Evolutionary conservation across 2,797 vertebrate species (phyloP), one percentile per base, ranked within the genome.

Genomic region (Squalus acanthias): DNA sequence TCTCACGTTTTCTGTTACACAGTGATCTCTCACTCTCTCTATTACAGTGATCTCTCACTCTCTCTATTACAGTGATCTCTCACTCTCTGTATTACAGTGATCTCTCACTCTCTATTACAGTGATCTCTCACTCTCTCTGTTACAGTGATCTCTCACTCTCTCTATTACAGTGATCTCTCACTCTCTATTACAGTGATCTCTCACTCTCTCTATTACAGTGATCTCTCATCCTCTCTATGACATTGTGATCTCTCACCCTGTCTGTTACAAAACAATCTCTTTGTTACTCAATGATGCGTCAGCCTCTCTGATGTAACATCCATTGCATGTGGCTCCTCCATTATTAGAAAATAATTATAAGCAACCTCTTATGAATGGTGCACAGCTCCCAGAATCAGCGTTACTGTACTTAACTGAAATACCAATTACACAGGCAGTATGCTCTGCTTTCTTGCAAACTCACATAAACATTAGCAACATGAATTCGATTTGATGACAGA

Each of bases 401-500:
- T 89, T 69, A 95, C 65, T 69, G 63, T 94, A 60, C 65, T 95
- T 95, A 70, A 72, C 93, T 95, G 93, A 91, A 91, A 63, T 91
- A 65, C 88, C 88, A 91, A 72, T 95, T 95, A 70, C 67, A 69
- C 93, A 95, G 93, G 57, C 88, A 95, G 93, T 72, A 70, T 20
- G 93, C 69, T 69, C 93, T 50, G 93, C 69, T 72, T 95, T 50
- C 22, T 95, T 95, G 67, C 93, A 95, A 70, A 53, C 22, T 50
- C 93, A 95, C 93, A 69, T 95, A 72, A 69, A 95, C 65, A 72
- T 95, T 70, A 95, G 93, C 65, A 72, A 95, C 65, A 95, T 72
- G 88, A 91, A 63, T 91, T 91, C 88, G 57, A 91, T 91, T 91
- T 91, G 57, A 91, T 91, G 88, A 91, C 88, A 91, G 88, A 91